Conservation (phyloP, 2,113 vertebrate species). For the Sinosuthora webbiana region DNA sequence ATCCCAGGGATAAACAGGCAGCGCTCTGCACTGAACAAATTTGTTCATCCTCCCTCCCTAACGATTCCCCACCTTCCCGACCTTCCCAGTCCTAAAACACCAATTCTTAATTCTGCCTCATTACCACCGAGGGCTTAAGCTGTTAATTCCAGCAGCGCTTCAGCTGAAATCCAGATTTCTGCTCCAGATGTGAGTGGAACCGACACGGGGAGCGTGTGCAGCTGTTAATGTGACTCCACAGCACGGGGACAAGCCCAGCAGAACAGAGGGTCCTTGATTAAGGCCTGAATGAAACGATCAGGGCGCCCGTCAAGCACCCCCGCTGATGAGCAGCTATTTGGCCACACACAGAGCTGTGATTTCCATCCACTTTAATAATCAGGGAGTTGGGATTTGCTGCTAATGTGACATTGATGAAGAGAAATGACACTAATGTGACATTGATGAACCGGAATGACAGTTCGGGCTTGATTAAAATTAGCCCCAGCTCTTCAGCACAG, state of each 20-base stretch:
- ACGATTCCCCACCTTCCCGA: background rate
- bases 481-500: conserved; percentile 65
- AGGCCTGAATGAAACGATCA: conserved; percentile 63
- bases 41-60: background rate
- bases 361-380: conserved; percentile 89
- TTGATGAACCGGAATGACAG: conserved; percentile 83
- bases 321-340: conserved; percentile 78
- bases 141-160: background rate
- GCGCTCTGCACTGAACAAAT: background rate
- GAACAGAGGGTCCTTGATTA: conserved; percentile 72
- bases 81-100: background rate
- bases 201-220: background rate
- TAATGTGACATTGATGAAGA: conserved; percentile 86
- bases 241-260: conserved; percentile 14
- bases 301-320: conserved; percentile 66
- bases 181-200: background rate
- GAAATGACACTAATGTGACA: conserved; percentile 84
- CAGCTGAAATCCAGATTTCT: background rate
- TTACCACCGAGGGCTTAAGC: background rate
- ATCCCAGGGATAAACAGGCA: background rate
- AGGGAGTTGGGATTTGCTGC: conserved; percentile 80
- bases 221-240: conserved; percentile 14
- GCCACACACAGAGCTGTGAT: conserved; percentile 80
- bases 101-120: background rate
- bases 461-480: conserved; percentile 88